These are phyloP conservation scores for Gymnarchus niloticus DNA, from an alignment of 2,113 vertebrate species.

Conservation along the genomic window DNA sequence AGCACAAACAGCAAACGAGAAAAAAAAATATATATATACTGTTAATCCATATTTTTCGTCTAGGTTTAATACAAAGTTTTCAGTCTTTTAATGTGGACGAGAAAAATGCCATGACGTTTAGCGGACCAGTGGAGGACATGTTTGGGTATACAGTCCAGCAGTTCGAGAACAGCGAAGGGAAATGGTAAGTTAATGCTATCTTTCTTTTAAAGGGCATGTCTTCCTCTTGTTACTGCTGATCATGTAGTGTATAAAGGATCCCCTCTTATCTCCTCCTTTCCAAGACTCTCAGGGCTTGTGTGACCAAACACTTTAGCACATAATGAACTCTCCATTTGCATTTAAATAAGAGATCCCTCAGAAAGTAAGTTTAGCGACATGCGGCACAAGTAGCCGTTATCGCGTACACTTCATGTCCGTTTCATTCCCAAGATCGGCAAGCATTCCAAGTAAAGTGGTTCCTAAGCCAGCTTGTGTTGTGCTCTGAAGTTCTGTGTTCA, in stretches of 20 bases:
- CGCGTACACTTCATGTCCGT: neutral
- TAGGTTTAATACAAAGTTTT: conserved; percentile 64
- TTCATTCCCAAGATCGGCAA: neutral
- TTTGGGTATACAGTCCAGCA: conserved; percentile 95
- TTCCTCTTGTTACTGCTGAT: neutral
- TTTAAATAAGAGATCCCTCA: conserved; percentile 37
- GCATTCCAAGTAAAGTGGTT: neutral
- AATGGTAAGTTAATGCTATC: conserved; percentile 75
- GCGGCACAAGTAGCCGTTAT: conserved; percentile 33
- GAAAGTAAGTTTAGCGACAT: conserved; percentile 35
- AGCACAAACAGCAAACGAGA: neutral
- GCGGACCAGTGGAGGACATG: conserved; percentile 85
- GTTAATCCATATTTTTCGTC: conserved; percentile 16
- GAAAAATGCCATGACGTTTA: conserved; percentile 84
- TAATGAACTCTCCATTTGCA: neutral
- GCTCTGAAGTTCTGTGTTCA: conserved; percentile 25
- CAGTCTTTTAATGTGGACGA: conserved; percentile 85
- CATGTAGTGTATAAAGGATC: conserved; percentile 17
- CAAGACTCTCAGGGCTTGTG: neutral
- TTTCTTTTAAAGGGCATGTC: neutral
- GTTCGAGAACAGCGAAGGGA: conserved; percentile 92
- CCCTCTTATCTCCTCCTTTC: neutral
- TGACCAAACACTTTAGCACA: neutral
- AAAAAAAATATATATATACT: neutral
- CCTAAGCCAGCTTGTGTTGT: conserved; percentile 8